phyloP scores from a whole-genome alignment of 35 echinoderm and acorn worm genomes.

The Antedon bifida region DNA sequence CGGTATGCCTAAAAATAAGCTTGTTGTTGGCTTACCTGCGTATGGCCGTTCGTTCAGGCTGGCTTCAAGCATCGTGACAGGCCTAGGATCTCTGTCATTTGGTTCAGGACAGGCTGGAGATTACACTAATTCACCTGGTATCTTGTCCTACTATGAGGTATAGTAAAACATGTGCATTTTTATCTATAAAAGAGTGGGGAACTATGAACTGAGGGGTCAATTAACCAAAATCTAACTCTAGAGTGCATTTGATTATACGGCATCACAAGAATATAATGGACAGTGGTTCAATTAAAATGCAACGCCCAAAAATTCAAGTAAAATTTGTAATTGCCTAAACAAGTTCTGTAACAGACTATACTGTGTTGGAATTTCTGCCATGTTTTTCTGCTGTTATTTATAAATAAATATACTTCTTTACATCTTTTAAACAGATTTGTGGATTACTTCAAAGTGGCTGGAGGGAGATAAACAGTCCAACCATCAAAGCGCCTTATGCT shows the following conservation, averaged over 20 bases:
- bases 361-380: too few relatives aligned
- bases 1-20: slow-evolving; percentile 13
- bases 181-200: too few relatives aligned
- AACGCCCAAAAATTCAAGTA: too few relatives aligned
- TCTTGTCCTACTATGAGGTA: slow-evolving; percentile 37
- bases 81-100: slow-evolving; percentile 11
- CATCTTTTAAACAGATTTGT: slow-evolving; percentile 12
- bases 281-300: too few relatives aligned
- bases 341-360: too few relatives aligned
- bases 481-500: slow-evolving; percentile 2
- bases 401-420: background rate
- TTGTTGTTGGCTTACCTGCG: slow-evolving; percentile 19
- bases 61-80: background rate
- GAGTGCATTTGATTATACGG: too few relatives aligned
- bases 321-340: too few relatives aligned
- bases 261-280: too few relatives aligned
- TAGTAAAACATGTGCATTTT: too few relatives aligned
- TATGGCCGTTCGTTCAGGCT: slow-evolving; percentile 32
- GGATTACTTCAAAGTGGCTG: slow-evolving; percentile 1
- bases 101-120: background rate
- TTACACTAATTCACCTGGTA: slow-evolving; percentile 5
- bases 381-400: too few relatives aligned
- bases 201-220: too few relatives aligned
- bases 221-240: too few relatives aligned
- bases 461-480: background rate